These are phyloP conservation scores for Campoplex nolae DNA, from an alignment of 2,888 invertebrate genomes.

Conservation along the genomic window DNA sequence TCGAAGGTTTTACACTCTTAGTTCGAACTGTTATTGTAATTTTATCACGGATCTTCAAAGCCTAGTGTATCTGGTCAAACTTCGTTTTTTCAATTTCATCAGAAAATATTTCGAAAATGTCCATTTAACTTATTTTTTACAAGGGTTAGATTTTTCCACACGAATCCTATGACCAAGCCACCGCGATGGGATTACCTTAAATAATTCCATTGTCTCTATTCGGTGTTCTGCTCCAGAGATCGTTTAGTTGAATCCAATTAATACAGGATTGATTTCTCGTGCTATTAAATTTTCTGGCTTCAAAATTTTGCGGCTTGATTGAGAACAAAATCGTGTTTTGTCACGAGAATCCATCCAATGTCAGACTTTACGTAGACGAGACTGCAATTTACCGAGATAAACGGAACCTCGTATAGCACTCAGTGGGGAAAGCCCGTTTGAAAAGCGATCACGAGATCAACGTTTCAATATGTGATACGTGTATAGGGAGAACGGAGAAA, in stretches of 20 bases:
- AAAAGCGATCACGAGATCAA: conserved; percentile 54
- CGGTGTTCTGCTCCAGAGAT: not conserved
- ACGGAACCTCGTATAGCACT: conserved; percentile 36
- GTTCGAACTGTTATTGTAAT: too few relatives aligned
- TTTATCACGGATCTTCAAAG: too few relatives aligned
- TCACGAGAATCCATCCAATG: conserved; percentile 10
- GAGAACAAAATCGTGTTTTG: not conserved
- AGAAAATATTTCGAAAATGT: too few relatives aligned
- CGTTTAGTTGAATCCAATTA: not conserved
- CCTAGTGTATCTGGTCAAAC: too few relatives aligned
- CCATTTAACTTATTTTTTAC: too few relatives aligned
- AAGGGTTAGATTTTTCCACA: too few relatives aligned
- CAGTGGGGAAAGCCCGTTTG: conserved; percentile 24
- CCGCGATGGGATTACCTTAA: not conserved
- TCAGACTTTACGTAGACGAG: conserved; percentile 13
- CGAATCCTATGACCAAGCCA: too few relatives aligned
- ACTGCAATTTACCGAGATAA: conserved; percentile 30
- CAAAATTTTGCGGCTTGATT: not conserved
- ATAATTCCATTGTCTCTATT: not conserved
- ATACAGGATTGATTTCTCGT: not conserved
- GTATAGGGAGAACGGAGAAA: conserved; percentile 25
- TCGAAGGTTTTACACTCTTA: too few relatives aligned
- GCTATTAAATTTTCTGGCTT: conserved; percentile 6
- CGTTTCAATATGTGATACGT: conserved; percentile 50
- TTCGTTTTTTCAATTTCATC: too few relatives aligned